phyloP scores from a whole-genome alignment of 1,140 invertebrate genomes.

The Eurosta solidaginis region DNA sequence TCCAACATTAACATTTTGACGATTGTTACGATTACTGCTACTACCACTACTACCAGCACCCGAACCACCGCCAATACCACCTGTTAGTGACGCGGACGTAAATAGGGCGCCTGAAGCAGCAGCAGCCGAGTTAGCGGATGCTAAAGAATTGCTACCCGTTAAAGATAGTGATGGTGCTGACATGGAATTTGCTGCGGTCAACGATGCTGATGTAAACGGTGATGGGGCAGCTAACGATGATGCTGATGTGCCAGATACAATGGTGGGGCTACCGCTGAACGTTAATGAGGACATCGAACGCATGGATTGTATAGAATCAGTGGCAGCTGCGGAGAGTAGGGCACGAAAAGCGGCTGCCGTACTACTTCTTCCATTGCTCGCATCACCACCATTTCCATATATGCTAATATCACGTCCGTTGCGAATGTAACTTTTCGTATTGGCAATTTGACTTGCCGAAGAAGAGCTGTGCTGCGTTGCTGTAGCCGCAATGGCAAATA shows the following conservation, averaged over 20 bases:
- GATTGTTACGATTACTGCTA: conserved; percentile 28
- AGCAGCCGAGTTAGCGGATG: conserved; percentile 4
- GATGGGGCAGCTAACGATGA: neutral
- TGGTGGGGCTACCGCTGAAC: neutral
- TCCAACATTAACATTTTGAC: conserved; percentile 32
- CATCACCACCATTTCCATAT: neutral
- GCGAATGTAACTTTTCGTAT: conserved; percentile 14
- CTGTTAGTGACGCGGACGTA: conserved; percentile 9
- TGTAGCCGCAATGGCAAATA: conserved; percentile 14
- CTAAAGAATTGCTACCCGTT: neutral
- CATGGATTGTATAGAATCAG: neutral
- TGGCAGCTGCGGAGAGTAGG: neutral
- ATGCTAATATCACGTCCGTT: conserved; percentile 5
- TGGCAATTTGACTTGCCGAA: conserved; percentile 7
- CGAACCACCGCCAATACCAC: neutral
- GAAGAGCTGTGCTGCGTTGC: neutral
- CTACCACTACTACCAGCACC: neutral
- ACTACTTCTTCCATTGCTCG: neutral
- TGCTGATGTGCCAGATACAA: neutral
- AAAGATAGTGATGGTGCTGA: neutral
- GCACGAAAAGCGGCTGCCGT: neutral
- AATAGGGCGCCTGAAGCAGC: neutral
- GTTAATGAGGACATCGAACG: neutral
- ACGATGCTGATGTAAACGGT: neutral
- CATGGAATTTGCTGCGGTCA: neutral